phyloP scores from a whole-genome alignment of 2,888 invertebrate genomes.

The Pyrgus malvae region DNA sequence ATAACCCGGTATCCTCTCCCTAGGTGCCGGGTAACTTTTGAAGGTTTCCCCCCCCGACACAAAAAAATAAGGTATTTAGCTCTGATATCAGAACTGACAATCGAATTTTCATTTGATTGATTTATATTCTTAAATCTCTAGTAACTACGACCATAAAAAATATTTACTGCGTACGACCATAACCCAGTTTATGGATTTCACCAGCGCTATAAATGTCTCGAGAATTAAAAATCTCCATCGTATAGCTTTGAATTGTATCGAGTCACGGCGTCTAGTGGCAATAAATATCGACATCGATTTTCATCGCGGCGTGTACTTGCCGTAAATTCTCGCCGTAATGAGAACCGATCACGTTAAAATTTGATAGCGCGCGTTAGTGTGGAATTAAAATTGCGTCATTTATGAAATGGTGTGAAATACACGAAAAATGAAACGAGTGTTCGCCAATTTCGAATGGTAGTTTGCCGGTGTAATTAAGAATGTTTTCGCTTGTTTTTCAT shows the following conservation, averaged over 20 bases:
- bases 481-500: no score
- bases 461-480: no score
- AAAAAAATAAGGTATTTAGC: no score
- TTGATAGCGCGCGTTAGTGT: slow-evolving; percentile 13
- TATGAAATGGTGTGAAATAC: not conserved
- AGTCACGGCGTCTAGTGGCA: slow-evolving; percentile 7
- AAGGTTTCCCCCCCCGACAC: no score
- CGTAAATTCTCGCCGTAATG: slow-evolving; percentile 20
- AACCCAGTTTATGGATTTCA: not conserved
- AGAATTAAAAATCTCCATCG: slow-evolving; percentile 12
- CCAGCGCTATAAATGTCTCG: not conserved
- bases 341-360: slow-evolving; percentile 21
- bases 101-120: no score
- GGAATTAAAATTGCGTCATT: slow-evolving; percentile 11
- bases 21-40: no score
- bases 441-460: no score
- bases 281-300: slow-evolving; percentile 18
- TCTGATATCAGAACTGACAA: no score
- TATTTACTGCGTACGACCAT: no score
- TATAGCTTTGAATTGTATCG: slow-evolving; percentile 3
- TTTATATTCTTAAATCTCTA: no score
- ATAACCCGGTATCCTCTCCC: no score
- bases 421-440: not conserved
- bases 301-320: slow-evolving; percentile 14
- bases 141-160: no score